Conservation (phyloP, 2,797 vertebrate genomes). For the Anableps anableps region DNA sequence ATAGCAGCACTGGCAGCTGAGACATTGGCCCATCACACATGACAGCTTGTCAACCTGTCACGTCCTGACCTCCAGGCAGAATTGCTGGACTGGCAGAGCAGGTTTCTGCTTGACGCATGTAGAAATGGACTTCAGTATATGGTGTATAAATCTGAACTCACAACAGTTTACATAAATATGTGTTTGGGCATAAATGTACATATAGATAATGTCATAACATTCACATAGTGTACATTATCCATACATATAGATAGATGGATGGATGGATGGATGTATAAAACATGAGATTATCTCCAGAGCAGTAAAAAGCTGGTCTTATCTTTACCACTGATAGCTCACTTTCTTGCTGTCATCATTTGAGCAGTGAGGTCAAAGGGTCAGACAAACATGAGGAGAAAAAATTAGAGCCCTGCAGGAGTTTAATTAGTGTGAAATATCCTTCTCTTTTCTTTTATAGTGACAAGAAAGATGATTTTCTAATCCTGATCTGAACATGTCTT, state of each 20-base stretch:
- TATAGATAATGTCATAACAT: not conserved
- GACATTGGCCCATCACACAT: slow-evolving; percentile 67
- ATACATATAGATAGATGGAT: not conserved
- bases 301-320: not conserved
- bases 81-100: slow-evolving; percentile 58
- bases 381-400: not conserved
- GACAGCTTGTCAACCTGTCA: slow-evolving; percentile 91
- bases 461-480: not conserved
- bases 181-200: not conserved
- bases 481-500: not conserved
- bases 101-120: slow-evolving; percentile 37
- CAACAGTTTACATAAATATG: not conserved
- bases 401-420: not conserved
- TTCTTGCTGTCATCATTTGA: slow-evolving; percentile 62
- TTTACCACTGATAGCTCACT: slow-evolving; percentile 21
- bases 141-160: not conserved
- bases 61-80: slow-evolving; percentile 82
- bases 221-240: not conserved
- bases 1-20: slow-evolving; percentile 50
- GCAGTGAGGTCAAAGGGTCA: slow-evolving; percentile 60
- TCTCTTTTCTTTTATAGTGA: not conserved
- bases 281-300: not conserved
- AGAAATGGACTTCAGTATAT: slow-evolving; percentile 11
- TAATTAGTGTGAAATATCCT: slow-evolving; percentile 3
- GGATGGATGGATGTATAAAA: not conserved